Evolutionary conservation across 2,888 invertebrate genomes (phyloP).

Genomic region (Syritta pipiens): DNA sequence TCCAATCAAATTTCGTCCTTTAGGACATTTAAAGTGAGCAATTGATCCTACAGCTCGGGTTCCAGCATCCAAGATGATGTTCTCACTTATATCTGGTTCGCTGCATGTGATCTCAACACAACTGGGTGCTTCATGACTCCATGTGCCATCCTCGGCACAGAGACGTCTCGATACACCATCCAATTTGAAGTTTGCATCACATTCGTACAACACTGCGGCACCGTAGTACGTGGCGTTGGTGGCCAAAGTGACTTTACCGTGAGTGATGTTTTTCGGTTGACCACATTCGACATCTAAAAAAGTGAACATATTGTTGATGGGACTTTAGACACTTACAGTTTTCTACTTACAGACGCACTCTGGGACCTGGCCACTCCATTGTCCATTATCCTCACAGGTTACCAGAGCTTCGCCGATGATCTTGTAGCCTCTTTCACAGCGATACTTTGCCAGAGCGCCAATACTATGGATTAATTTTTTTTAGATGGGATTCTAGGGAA

Average conservation of each 20-base stretch:
- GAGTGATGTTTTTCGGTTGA: conserved; percentile 85
- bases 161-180: conserved; percentile 90
- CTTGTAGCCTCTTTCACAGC: conserved; percentile 94
- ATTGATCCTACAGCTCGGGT: conserved; percentile 88
- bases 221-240: conserved; percentile 95
- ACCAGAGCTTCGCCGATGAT: conserved; percentile 91
- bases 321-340: conserved; percentile 62
- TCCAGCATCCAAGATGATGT: conserved; percentile 82
- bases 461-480: conserved; percentile 79
- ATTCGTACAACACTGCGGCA: conserved; percentile 90
- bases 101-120: conserved; percentile 92
- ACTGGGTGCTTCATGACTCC: conserved; percentile 91
- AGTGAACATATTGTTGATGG: no score
- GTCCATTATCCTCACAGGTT: conserved; percentile 91
- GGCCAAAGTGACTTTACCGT: conserved; percentile 88
- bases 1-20: conserved; percentile 89
- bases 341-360: conserved; percentile 88
- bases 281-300: conserved; percentile 96
- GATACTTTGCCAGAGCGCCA: conserved; percentile 91
- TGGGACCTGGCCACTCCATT: conserved; percentile 91
- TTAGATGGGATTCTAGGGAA: neutral
- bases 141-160: conserved; percentile 93
- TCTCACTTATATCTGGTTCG: conserved; percentile 83
- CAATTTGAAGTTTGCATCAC: conserved; percentile 88
- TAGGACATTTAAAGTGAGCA: conserved; percentile 90